phyloP scores from a whole-genome alignment of 2,113 vertebrate species.

The Chitala chitala region DNA sequence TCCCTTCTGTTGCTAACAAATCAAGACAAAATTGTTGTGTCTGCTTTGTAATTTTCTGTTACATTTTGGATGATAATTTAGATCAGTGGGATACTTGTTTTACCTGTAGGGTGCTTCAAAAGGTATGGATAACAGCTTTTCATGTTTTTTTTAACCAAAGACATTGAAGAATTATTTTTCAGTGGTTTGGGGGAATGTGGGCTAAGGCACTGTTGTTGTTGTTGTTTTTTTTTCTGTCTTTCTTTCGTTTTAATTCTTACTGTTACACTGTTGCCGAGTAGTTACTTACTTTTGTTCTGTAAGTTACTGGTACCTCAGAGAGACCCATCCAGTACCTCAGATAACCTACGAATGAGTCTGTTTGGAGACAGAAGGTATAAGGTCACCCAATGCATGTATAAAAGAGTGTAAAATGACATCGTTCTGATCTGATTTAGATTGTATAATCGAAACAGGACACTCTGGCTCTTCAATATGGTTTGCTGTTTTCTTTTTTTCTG shows the following conservation, averaged over 20 bases:
- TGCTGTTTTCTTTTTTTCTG: conserved; percentile 74
- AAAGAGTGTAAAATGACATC: conserved; percentile 55
- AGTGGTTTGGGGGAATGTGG: conserved; percentile 40
- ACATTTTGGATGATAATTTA: conserved; percentile 52
- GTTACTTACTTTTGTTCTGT: conserved; percentile 63
- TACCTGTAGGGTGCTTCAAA: conserved; percentile 66
- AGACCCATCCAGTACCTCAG: conserved; percentile 78
- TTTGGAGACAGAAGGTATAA: conserved; percentile 52
- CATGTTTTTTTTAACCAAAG: conserved; percentile 86
- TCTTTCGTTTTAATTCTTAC: conserved; percentile 40
- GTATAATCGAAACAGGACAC: conserved; percentile 58
- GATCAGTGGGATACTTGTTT: conserved; percentile 58
- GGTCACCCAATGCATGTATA: conserved; percentile 59
- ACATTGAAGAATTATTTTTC: conserved; percentile 74
- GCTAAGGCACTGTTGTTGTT: too few species aligned
- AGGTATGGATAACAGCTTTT: conserved; percentile 68
- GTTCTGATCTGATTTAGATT: conserved; percentile 50
- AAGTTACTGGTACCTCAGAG: conserved; percentile 77
- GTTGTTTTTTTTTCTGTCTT: too few species aligned
- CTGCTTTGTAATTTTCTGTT: conserved; percentile 42
- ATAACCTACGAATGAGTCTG: conserved; percentile 67
- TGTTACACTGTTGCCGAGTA: conserved; percentile 48
- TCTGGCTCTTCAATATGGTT: conserved; percentile 84
- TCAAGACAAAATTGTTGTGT: conserved; percentile 43
- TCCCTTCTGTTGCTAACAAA: conserved; percentile 45